Conservation (phyloP, 2,113 vertebrate species). For the Ophiodon elongatus region DNA sequence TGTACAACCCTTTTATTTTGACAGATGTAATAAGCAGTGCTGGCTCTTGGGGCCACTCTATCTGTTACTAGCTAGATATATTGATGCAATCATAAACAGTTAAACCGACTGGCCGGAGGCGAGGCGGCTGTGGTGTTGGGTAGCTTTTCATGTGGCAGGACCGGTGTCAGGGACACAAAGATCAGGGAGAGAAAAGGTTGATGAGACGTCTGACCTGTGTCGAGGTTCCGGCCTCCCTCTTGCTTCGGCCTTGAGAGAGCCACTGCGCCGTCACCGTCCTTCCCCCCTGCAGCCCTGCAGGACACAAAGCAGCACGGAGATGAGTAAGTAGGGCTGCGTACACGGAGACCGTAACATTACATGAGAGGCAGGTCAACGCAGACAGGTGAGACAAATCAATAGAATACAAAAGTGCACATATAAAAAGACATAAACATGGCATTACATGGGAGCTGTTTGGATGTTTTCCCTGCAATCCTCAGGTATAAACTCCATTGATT, state of each 20-base stretch:
- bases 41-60: neutral
- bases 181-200: neutral
- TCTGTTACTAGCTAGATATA: neutral
- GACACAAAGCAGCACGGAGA: constrained; percentile 41
- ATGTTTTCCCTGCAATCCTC: neutral
- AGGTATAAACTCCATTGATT: neutral
- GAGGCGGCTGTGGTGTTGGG: too few species aligned
- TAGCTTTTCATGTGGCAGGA: neutral
- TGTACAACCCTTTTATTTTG: constrained; percentile 13
- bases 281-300: constrained; percentile 58
- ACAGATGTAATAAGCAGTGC: neutral
- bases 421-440: neutral
- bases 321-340: neutral
- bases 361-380: neutral
- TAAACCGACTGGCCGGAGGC: neutral
- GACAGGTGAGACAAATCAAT: constrained; percentile 2
- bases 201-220: constrained; percentile 69
- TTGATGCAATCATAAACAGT: neutral
- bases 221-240: constrained; percentile 49
- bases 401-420: neutral
- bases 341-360: neutral
- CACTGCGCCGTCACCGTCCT: constrained; percentile 69
- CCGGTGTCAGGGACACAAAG: neutral
- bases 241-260: constrained; percentile 67
- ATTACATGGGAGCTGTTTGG: neutral